A percentile compares a stretch with the other conserved stretches of the same genome.
Evolutionary conservation across 2,888 invertebrate genomes (phyloP).

Genomic region (Machimus atricapillus): DNA sequence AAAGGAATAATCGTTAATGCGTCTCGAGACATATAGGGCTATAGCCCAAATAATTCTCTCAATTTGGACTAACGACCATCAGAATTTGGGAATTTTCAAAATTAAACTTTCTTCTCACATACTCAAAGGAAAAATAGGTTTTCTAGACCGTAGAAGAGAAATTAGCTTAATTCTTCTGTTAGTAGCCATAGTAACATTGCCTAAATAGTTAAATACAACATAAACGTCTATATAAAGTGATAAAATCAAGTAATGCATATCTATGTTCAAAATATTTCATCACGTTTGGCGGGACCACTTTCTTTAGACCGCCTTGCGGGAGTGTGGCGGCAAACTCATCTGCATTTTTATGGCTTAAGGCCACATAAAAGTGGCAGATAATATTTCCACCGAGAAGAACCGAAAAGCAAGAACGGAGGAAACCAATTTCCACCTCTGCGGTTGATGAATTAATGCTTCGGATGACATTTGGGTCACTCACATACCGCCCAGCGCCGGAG

Average conservation of each 20-base stretch:
- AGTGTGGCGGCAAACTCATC: not conserved
- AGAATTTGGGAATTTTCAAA: not conserved
- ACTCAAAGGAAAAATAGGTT: not conserved
- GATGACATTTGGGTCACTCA: slow-evolving; percentile 39
- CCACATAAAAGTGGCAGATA: not conserved
- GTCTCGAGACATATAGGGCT: not conserved
- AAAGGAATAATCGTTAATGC: not conserved
- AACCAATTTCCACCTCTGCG: slow-evolving; percentile 1
- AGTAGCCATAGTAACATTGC: not conserved
- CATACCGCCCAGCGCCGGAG: not conserved
- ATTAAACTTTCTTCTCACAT: not conserved
- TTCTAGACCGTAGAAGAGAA: not conserved
- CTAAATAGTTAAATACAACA: not conserved
- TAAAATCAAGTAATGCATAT: not conserved
- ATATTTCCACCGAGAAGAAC: not conserved
- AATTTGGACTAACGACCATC: not conserved
- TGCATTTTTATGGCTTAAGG: not conserved
- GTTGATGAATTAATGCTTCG: slow-evolving; percentile 43
- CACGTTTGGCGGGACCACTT: not conserved
- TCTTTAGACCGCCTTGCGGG: not conserved
- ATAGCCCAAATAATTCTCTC: not conserved
- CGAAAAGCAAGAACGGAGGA: not conserved
- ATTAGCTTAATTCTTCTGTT: not conserved
- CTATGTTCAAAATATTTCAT: not conserved
- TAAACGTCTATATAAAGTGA: not conserved